A percentile compares a stretch with the other conserved stretches of the same genome.
Conservation (phyloP, 1,140 invertebrate genomes). For the Magallana angulata region DNA sequence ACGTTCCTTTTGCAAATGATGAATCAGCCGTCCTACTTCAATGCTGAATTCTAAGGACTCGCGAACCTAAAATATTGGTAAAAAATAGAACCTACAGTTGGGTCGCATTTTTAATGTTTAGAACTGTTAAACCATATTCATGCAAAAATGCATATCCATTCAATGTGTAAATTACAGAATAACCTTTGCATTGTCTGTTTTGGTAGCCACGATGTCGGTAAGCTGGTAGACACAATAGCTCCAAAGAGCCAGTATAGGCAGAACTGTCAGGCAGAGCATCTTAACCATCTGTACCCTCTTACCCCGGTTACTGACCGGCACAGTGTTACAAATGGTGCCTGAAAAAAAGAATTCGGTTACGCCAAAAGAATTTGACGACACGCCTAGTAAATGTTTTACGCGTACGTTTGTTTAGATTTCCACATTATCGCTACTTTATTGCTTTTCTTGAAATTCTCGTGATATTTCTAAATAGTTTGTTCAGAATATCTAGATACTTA, state of each 20-base stretch:
- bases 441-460: too few species aligned
- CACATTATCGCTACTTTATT: too few species aligned
- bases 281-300: conserved; percentile 64
- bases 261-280: conserved; percentile 63
- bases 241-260: conserved; percentile 66
- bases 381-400: too few species aligned
- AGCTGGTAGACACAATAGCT: conserved; percentile 63
- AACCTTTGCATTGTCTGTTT: conserved; percentile 62
- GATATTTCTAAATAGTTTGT: too few species aligned
- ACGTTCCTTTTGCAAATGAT: conserved; percentile 71
- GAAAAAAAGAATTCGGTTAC: neutral
- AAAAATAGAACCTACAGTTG: neutral
- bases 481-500: too few species aligned
- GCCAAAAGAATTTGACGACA: too few species aligned
- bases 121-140: neutral
- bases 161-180: neutral
- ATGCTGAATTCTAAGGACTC: conserved; percentile 55
- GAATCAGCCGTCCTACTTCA: conserved; percentile 67
- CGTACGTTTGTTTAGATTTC: too few species aligned
- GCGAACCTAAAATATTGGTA: conserved; percentile 32
- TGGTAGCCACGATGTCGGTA: conserved; percentile 57
- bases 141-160: too few species aligned
- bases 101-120: neutral
- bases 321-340: conserved; percentile 56
- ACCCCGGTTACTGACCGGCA: conserved; percentile 61